Evolutionary conservation across 2,888 invertebrate species (phyloP), one percentile per base, ranked within the genome.

Genomic region (Luperina nickerlii): DNA sequence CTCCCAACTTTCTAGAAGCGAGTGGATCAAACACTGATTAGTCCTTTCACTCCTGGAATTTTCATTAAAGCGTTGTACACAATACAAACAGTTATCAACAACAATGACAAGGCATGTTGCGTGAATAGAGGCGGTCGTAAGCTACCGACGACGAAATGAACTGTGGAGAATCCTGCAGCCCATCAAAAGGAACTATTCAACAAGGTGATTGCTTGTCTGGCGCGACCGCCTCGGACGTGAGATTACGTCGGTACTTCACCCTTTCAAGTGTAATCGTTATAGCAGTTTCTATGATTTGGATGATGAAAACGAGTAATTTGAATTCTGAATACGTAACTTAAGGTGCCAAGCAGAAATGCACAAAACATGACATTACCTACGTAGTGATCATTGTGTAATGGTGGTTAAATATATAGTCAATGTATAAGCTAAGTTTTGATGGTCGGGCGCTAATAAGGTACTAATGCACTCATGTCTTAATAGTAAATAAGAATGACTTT

Each of bases 1-100:
- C 93, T 91, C 95, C 92, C 91, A 91, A 95, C 96, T 96, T 96
- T 96, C 96, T 96, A 96, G 90, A 91, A 90, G 90, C 90, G 91
- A 90, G 85, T 87, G 88, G 83, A 88, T 90, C 90, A 90, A 90
- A 90, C 89, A 90, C 93, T 95, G 95, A 96, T 96, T 95, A 94
- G 93, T 94, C 94, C 95, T 95, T 96, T 95, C 94, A 95, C 95
- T 95, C 94, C 95, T 94, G 94, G 95, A 93, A 94, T 95, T 94
- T 91, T 89, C 91, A 92, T 93, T 91, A 91, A 90, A 92, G 90
- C 94, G 92, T 92, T 92, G 90, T 79, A 90, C 90, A 93, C 91
- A 93, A 94, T 93, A 94, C 92, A 95, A 95, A 95, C 94, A 95
- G 95, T 95, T 95, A 96, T 95, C 95, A 95, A 94, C 93, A 92